Evolutionary conservation across 1,140 invertebrate genomes (phyloP), one percentile per base, ranked within the genome.

Genomic region (Drosophila equinoxialis): DNA sequence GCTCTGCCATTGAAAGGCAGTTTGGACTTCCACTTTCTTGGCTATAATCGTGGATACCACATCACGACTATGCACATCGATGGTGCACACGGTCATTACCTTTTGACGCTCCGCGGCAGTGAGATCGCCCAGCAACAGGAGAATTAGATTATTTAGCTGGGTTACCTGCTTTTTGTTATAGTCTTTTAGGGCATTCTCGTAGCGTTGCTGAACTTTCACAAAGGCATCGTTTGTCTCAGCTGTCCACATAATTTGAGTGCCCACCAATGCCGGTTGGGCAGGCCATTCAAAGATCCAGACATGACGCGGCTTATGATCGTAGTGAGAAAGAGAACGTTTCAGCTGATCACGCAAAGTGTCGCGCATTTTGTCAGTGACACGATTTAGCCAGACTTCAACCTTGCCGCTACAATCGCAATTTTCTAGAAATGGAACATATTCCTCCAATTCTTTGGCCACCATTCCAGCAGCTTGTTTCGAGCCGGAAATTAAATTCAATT

Each of bases 241-340:
- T 1, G 97, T 97, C 97, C 98, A 98, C 96, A 97, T 98, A 54
- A 98, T 98, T 93, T 99, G 98, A 1, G 97, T 97, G 23, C 96
- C 97, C 60, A 97, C 97, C 7, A 99, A 93, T 0, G 97, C 96
- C 3, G 96, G 78, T 79, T 97, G 96, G 0, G 97, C 97, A 1
- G 97, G 96, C 94, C 96, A 98, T 90, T 98, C 97, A 90, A 97
- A 97, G n/a, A 98, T 94, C 98, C 98, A 99, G 48, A 95, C 94
- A 57, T 99, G 97, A 65, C 98, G 93, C 0, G 97, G 94, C 81
- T 98, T 98, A 63, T 98, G 97, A 61, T 98, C 97, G 87, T 99
- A 99, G 0, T 95, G 95, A 1, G 93, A 93, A 0, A 99, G 96
- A 6, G 97, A 96, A 71, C 96, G 95, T 23, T 94, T 95, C 77